Base-by-base conservation (phyloP, 2,113 vertebrate species). In the Danio rerio region DNA sequence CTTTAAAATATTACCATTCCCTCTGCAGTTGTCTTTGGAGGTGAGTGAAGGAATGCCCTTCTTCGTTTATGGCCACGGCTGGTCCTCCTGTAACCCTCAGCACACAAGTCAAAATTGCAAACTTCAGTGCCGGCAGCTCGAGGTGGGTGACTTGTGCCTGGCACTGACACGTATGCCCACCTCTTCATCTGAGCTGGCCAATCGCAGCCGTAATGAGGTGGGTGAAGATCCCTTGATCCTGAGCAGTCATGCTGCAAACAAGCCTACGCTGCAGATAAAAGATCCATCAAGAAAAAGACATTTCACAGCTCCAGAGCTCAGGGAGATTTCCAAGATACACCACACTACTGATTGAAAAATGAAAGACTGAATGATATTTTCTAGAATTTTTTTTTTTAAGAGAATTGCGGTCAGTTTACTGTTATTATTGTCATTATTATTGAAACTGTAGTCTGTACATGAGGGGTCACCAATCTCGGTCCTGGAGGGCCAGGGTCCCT, bases 51-150 rank as follows among this genome's bases (percentile, higher is more conserved):
- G 93, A 86, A 93, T 94, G 59, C 94, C 94, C 0, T 93, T 94
- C 83, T 94, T 93, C 62, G 94, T 94, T 53, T 92, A 89, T 7
- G 90, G 89, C 3, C 87, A 20, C 7, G 94, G 94, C 84, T 94
- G 94, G 94, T 93, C 94, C 5, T 94, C 94, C 72, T 94, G 93
- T 87, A 89, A 88, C 84, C 94, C 94, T 18, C 89, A 92, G 82
- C 89, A 85, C 83, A 94, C 94, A 0, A 86, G 89, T 69, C 89
- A 77, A 78, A 90, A 93, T 61, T 94, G 93, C 43, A 92, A 91
- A 72, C 91, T 94, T 45, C 88, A 82, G 68, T 94, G 94, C 84
- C 91, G 87, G 6, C 94, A 93, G 88, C 92, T 94, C 68, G 87
- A 85, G 16, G 90, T 92, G 80, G 93, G 93, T 56, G 94, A 94